phyloP scores from a whole-genome alignment of 2,113 vertebrate species.

The Cromileptes altivelis region DNA sequence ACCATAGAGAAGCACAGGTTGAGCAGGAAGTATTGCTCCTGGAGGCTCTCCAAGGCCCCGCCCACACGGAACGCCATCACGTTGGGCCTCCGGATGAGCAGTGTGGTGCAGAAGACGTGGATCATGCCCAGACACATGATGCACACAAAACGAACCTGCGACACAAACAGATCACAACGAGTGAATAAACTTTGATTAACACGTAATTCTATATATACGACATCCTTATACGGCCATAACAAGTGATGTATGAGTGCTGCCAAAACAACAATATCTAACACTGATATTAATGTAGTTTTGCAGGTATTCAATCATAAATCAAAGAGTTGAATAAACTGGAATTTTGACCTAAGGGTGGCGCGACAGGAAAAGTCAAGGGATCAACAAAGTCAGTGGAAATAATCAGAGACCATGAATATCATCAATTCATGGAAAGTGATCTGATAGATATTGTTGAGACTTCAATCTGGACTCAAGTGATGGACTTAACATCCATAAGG shows the following conservation, averaged over 20 bases:
- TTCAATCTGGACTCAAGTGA: no score
- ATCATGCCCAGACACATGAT: slow-evolving; percentile 84
- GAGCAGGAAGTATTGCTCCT: slow-evolving; percentile 88
- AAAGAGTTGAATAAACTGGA: no score
- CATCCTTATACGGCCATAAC: background rate
- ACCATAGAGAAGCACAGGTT: slow-evolving; percentile 91
- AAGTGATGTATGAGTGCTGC: no score
- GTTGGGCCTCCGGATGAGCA: slow-evolving; percentile 85
- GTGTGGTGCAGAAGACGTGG: slow-evolving; percentile 81
- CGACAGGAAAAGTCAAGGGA: no score
- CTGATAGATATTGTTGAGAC: no score
- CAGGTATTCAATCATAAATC: no score
- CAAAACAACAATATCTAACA: background rate
- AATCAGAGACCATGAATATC: no score
- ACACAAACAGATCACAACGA: slow-evolving; percentile 6
- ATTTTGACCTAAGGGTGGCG: no score
- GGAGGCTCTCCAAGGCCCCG: slow-evolving; percentile 87
- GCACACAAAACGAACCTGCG: slow-evolving; percentile 86
- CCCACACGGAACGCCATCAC: slow-evolving; percentile 92
- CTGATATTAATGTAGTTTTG: background rate
- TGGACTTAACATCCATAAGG: no score
- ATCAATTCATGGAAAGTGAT: no score
- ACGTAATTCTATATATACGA: background rate
- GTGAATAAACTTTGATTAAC: background rate
- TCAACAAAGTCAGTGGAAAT: no score